phyloP scores from a whole-genome alignment of 2,113 vertebrate species.

The Brachyistius frenatus region DNA sequence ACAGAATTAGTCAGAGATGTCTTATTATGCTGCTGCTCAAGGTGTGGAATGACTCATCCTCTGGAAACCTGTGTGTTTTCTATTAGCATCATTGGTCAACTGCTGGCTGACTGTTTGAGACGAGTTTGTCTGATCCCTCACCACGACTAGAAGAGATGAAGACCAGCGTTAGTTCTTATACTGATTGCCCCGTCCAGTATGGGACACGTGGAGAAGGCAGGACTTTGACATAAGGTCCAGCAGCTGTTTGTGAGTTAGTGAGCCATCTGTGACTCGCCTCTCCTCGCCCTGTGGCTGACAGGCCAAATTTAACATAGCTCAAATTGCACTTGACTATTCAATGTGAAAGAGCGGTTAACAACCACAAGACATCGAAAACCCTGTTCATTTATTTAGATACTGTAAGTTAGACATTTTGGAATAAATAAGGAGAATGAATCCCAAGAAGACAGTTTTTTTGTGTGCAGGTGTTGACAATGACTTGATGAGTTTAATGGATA shows the following conservation, averaged over 20 bases:
- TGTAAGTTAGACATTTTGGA: slow-evolving; percentile 1
- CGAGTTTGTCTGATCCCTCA: neutral
- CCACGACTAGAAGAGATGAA: neutral
- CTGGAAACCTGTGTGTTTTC: slow-evolving; percentile 5
- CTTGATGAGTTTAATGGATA: slow-evolving; percentile 27
- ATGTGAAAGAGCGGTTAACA: slow-evolving; percentile 43
- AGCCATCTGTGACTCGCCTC: slow-evolving; percentile 57
- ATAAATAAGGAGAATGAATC: neutral
- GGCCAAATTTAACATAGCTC: slow-evolving; percentile 38
- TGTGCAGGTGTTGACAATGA: slow-evolving; percentile 17
- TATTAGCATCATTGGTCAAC: neutral
- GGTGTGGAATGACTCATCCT: slow-evolving; percentile 25
- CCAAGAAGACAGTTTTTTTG: slow-evolving; percentile 22
- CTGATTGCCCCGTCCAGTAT: neutral
- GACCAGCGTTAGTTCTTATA: neutral
- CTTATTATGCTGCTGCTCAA: slow-evolving; percentile 16
- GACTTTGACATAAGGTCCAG: slow-evolving; percentile 33
- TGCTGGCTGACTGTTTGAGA: slow-evolving; percentile 13
- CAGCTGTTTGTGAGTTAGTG: slow-evolving; percentile 41
- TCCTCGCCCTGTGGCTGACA: neutral
- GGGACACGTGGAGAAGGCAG: neutral
- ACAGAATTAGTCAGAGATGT: slow-evolving; percentile 16
- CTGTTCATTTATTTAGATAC: neutral
- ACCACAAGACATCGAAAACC: slow-evolving; percentile 33
- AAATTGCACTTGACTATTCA: slow-evolving; percentile 55